Base-by-base conservation (phyloP, 92 coral and sea anemone genomes). In the Pocillopora grandis region DNA sequence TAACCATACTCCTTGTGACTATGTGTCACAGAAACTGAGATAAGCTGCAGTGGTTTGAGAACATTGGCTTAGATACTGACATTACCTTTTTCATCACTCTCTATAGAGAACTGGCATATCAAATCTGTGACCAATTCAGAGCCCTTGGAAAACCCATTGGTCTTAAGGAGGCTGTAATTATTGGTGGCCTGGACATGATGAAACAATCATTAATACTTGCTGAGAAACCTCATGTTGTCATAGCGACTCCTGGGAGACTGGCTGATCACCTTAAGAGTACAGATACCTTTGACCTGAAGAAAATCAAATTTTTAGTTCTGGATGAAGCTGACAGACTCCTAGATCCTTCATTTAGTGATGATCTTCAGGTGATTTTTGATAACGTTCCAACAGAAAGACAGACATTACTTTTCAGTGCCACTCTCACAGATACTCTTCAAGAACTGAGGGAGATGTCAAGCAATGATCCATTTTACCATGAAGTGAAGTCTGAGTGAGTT, bases 181-280 rank as follows among this genome's bases (percentile, higher is more conserved):
- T 95, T 36, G 99, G 99, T 1, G 99, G 99, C 20, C 82, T 97
- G 84, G 97, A 94, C 75, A 97, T 94, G 98, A 97, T 97, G 99
- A 97, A 95, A 57, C 99, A 97, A 78, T 92, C 98, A 31, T 79
- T 97, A 64, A 73, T 85, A 5, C 94, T 97, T 56, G 96, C 98
- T 0, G 81, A 89, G 49, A 91, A 88, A 65, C 99, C 99, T 13
- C 99, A 97, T 92, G 94, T 97, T 91, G 93, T 97, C 91, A 92
- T 97, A 91, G 99, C 98, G 90, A 97, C 99, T 23, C 99, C 99
- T 63, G 99, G 99, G 65, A 85, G 98, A 61, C 93, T 95, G 17
- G 99, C 99, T 35, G 99, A 97, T 85, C 99, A 97, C 87, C 92
- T 97, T 49, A 88, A 88, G 63, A 97, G 99, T 75, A 97, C 99